phyloP scores from a whole-genome alignment of 1,140 invertebrate species.

The Drosophila aff. region DNA sequence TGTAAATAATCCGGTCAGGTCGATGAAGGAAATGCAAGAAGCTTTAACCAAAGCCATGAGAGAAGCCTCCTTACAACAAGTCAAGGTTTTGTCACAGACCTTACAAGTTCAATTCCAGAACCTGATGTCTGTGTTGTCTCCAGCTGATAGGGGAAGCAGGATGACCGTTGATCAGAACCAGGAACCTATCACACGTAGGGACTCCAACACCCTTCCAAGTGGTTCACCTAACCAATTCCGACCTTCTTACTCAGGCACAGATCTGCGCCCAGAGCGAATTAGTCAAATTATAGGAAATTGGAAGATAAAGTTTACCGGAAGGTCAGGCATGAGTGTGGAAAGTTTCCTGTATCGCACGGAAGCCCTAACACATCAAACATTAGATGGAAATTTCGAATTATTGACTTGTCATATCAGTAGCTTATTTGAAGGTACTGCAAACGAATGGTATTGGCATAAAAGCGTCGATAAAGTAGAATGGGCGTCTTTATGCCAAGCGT shows the following conservation, averaged over 20 bases:
- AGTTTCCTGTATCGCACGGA: constrained; percentile 18
- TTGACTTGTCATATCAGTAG: background rate
- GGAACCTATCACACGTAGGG: no score
- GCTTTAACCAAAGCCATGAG: no score
- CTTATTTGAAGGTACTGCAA: constrained; percentile 16
- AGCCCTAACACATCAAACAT: constrained; percentile 11
- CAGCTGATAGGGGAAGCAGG: background rate
- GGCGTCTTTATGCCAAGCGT: constrained; percentile 4
- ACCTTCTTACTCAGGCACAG: constrained; percentile 4
- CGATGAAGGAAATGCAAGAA: no score
- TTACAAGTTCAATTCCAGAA: no score
- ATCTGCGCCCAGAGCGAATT: no score
- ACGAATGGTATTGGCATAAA: constrained; percentile 27
- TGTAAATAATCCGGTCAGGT: background rate
- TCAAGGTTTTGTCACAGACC: no score
- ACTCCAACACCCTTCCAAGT: background rate
- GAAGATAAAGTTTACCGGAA: constrained; percentile 1
- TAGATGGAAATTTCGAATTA: constrained; percentile 9
- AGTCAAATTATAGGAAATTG: constrained; percentile 2
- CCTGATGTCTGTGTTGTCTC: no score
- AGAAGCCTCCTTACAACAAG: no score
- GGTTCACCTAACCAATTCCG: constrained; percentile 2
- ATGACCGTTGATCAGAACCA: no score
- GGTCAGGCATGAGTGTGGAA: constrained; percentile 17
- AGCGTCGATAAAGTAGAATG: constrained; percentile 15